Percentiles rank a stretch among this genome's conserved stretches.
These are phyloP conservation scores for Dendrocopos noguchii DNA, from an alignment of 2,113 vertebrate genomes.

Conservation along the genomic window DNA sequence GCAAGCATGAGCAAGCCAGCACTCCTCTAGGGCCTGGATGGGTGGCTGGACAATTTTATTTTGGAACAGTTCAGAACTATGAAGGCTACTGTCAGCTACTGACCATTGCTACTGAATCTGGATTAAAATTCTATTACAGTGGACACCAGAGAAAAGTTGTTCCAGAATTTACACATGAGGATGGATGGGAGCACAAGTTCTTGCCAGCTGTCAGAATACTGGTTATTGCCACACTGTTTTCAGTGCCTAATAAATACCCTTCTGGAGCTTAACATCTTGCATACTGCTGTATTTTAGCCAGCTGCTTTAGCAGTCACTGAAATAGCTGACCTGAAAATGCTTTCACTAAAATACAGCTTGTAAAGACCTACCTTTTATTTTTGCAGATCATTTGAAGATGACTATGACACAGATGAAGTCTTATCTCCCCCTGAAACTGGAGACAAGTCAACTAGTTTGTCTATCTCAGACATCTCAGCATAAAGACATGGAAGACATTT, in stretches of 20 bases:
- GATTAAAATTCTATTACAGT: neutral
- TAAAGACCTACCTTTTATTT: constrained; percentile 62
- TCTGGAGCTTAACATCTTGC: neutral
- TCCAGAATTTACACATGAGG: neutral
- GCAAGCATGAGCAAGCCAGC: neutral
- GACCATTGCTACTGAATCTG: neutral
- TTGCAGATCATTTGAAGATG: constrained; percentile 94
- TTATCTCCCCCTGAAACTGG: constrained; percentile 86
- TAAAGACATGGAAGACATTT: constrained; percentile 63
- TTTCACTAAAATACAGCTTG: neutral
- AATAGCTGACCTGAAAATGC: neutral
- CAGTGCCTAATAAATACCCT: neutral
- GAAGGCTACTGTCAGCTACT: neutral
- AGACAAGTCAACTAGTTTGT: constrained; percentile 86
- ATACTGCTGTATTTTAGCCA: neutral
- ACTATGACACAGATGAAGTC: constrained; percentile 92
- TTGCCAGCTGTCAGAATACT: neutral
- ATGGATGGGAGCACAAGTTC: neutral
- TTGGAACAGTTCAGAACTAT: neutral
- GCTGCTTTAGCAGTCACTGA: neutral
- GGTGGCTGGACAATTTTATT: neutral
- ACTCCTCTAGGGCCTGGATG: neutral
- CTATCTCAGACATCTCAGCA: constrained; percentile 86
- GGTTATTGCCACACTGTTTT: neutral
- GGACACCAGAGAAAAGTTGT: neutral